These are phyloP conservation scores for Sterrhoptilus dennistouni DNA, from an alignment of 2,113 vertebrate genomes.

Conservation along the genomic window DNA sequence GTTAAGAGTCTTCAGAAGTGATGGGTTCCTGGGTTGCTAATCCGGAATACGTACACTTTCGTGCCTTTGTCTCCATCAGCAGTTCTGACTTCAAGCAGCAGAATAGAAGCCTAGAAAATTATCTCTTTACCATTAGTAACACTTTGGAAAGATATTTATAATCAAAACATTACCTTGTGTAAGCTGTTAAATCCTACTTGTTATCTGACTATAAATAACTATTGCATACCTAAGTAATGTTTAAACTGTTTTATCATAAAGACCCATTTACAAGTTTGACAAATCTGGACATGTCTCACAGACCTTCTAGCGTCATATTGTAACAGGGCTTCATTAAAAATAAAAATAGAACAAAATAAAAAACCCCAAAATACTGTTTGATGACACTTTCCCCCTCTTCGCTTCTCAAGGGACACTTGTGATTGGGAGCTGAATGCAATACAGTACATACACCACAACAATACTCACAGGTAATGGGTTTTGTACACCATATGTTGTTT, in stretches of 20 bases:
- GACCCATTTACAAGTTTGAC: conserved; percentile 66
- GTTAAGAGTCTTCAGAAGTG: conserved; percentile 96
- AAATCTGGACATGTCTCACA: conserved; percentile 70
- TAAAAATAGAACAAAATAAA: neutral
- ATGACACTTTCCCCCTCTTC: conserved; percentile 62
- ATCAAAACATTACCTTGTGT: conserved; percentile 86
- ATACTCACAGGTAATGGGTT: conserved; percentile 75
- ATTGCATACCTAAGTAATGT: conserved; percentile 63
- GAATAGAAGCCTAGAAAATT: conserved; percentile 99
- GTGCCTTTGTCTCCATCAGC: conserved; percentile 99
- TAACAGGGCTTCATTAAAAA: conserved; percentile 76
- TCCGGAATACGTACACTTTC: conserved; percentile 99
- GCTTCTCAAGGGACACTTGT: conserved; percentile 61
- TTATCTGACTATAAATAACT: conserved; percentile 76
- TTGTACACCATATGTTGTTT: conserved; percentile 72
- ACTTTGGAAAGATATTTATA: conserved; percentile 98
- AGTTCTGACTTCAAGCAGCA: conserved; percentile 99
- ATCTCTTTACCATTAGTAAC: conserved; percentile 99
- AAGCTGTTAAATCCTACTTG: conserved; percentile 77
- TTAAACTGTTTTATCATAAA: conserved; percentile 65
- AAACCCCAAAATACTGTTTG: neutral
- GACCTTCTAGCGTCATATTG: conserved; percentile 60
- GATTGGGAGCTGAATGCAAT: conserved; percentile 69
- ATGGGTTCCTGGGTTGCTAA: conserved; percentile 99
- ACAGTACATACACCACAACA: conserved; percentile 68